Evolutionary conservation across 2,113 vertebrate species (phyloP).

Genomic region (Tringa solitaria): DNA sequence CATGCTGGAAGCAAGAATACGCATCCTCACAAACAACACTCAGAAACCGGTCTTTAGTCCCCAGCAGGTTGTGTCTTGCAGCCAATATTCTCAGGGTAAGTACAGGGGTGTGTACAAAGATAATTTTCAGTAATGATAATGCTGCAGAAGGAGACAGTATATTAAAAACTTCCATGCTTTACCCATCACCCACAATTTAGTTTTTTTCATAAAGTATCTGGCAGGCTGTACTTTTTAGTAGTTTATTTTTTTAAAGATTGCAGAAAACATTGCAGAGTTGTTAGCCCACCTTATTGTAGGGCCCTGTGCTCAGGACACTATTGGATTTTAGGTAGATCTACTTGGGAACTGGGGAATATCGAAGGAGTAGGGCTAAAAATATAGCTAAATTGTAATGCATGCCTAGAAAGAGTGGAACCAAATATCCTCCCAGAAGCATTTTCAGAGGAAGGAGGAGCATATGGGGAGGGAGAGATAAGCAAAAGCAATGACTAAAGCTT

Average conservation of each 20-base stretch:
- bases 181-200: not conserved
- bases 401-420: not conserved
- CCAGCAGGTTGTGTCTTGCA: conserved; percentile 94
- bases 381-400: not conserved
- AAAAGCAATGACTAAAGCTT: not conserved
- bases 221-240: not conserved
- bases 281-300: not conserved
- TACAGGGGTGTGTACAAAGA: not conserved
- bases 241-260: not conserved
- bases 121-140: not conserved
- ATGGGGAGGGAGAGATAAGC: not conserved
- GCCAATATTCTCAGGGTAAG: conserved; percentile 92
- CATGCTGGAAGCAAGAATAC: conserved; percentile 92
- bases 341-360: not conserved
- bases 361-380: not conserved
- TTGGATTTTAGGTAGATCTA: not conserved
- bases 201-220: not conserved
- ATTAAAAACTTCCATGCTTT: not conserved
- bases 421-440: not conserved
- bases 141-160: not conserved
- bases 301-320: not conserved
- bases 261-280: not conserved
- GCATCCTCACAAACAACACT: conserved; percentile 88
- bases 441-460: not conserved
- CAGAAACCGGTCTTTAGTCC: conserved; percentile 86